Conservation (phyloP, 2,113 vertebrate species). For the Raja brachyura region DNA sequence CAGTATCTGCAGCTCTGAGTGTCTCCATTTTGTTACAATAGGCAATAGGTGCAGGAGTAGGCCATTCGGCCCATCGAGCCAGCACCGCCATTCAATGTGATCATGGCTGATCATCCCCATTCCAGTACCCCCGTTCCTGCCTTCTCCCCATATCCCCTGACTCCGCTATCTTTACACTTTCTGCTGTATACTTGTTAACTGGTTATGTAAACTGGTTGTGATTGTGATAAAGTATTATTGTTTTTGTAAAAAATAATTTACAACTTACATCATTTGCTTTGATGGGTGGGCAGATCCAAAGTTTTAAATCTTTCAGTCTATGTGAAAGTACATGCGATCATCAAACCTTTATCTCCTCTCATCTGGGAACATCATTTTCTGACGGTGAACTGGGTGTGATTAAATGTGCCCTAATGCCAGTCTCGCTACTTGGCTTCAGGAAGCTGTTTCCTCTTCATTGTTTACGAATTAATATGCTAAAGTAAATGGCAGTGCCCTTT, state of each 20-base stretch:
- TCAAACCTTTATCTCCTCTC: not conserved
- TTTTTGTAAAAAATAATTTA: not conserved
- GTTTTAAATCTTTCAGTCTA: conserved; percentile 8
- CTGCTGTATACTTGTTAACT: not conserved
- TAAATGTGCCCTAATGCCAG: not conserved
- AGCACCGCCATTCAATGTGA: too few species aligned
- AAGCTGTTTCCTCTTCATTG: not conserved
- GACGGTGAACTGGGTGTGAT: not conserved
- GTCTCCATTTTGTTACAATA: too few species aligned
- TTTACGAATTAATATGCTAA: not conserved
- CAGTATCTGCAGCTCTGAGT: too few species aligned
- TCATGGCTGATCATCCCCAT: too few species aligned
- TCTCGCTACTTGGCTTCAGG: not conserved
- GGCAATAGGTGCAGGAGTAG: too few species aligned
- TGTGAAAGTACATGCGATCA: not conserved
- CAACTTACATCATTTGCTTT: conserved; percentile 8
- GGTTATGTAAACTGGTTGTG: not conserved
- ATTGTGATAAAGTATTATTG: too few species aligned
- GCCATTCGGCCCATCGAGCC: too few species aligned
- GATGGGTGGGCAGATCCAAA: too few species aligned
- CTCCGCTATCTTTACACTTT: not conserved
- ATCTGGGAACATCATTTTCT: not conserved
- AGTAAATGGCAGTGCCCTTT: not conserved
- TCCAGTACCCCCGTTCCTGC: too few species aligned
- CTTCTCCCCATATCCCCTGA: too few species aligned